These are phyloP conservation scores for Mya arenaria DNA, from an alignment of 1,140 invertebrate genomes.

Conservation along the genomic window DNA sequence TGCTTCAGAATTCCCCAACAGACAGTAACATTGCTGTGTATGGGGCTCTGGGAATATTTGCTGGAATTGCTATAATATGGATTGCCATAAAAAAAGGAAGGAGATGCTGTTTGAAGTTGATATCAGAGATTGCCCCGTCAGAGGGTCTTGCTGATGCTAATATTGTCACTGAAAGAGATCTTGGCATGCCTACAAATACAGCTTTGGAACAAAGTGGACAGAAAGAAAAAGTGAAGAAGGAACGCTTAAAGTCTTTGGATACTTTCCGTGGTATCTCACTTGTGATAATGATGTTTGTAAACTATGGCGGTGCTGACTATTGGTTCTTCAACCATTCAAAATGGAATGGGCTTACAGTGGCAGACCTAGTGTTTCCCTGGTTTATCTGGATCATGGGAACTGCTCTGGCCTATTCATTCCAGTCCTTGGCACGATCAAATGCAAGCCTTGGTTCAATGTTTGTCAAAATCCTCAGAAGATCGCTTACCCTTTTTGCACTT, in stretches of 20 bases:
- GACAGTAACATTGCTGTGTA: slow-evolving; percentile 69
- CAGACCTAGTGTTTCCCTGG: slow-evolving; percentile 96
- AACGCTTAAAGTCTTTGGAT: slow-evolving; percentile 54
- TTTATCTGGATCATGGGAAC: slow-evolving; percentile 97
- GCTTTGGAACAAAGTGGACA: slow-evolving; percentile 53
- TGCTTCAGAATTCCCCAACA: slow-evolving; percentile 46
- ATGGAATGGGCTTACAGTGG: slow-evolving; percentile 95
- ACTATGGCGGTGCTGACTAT: slow-evolving; percentile 91
- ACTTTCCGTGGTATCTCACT: slow-evolving; percentile 49
- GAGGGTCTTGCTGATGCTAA: slow-evolving; percentile 30
- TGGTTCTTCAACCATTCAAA: slow-evolving; percentile 92
- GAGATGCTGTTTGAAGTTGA: neutral
- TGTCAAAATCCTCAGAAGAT: slow-evolving; percentile 83
- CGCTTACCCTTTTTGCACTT: slow-evolving; percentile 82
- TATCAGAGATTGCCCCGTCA: slow-evolving; percentile 20
- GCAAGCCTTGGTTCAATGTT: slow-evolving; percentile 83
- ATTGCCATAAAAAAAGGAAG: slow-evolving; percentile 60
- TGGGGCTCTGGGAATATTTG: slow-evolving; percentile 62
- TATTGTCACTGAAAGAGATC: slow-evolving; percentile 58
- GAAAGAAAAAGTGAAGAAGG: slow-evolving; percentile 23
- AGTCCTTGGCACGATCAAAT: slow-evolving; percentile 86
- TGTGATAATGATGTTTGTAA: slow-evolving; percentile 89
- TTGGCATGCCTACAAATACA: slow-evolving; percentile 67
- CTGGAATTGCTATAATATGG: slow-evolving; percentile 60
- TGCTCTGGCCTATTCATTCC: slow-evolving; percentile 90